Base-by-base conservation (phyloP, 2,888 invertebrate species). In the Ennomos fuscantarius region DNA sequence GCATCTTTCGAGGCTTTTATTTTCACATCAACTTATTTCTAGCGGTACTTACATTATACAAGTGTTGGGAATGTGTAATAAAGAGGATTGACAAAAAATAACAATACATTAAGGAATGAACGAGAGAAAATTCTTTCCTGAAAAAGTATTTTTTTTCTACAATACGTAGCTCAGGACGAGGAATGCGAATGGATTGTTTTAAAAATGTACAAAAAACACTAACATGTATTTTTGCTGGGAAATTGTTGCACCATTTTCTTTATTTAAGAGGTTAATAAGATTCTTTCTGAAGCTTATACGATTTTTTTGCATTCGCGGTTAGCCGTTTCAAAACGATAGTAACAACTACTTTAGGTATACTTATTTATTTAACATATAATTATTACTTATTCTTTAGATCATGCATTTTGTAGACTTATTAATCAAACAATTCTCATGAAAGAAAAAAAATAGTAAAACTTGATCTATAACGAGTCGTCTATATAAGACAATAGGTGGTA, bases 1-100 rank as follows among this genome's bases (percentile, higher is more conserved):
- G 40, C 37, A 37, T 24, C 34, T 55, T 58, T 45, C n/a, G 41
- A 33, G 46, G 58, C 39, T 56, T 59, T 60, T 62, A 64, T 62
- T 62, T 48, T 60, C 52, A 39, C 55, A 60, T 62, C 60, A 66
- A 59, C 49, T 55, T 59, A 57, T 63, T 55, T 58, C 39, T 55
- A 61, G 47, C 60, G 60, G 57, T 40, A 53, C 62, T 59, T 57
- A 63, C 61, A 60, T 63, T 60, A 55, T 54, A 62, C 52, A 64
- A 56, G 56, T 62, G 56, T 53, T 39, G 60, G 59, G 66, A 66
- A 62, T 66, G 64, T 62, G 66, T 62, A 66, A 66, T 66, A 66
- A 64, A 66, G 49, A 57, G 61, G 59, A 66, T 64, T 66, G 64
- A 66, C 62, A 61, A 64, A 66, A 66, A 64, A 62, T 62, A 62